Conservation (phyloP, 2,113 vertebrate genomes). For the Lophotis ruficrista region DNA sequence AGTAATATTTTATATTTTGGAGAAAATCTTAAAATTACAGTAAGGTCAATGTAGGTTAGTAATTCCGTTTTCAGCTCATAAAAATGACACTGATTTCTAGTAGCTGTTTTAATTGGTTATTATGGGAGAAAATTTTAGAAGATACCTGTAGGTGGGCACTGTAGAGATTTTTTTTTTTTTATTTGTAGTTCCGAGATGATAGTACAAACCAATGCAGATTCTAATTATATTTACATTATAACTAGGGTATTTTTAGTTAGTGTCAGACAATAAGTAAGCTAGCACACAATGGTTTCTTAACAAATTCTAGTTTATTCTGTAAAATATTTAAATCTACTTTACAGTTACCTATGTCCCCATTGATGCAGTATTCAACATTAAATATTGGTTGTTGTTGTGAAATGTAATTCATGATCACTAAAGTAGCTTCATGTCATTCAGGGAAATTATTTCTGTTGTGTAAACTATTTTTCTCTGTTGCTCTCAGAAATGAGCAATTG, state of each 20-base stretch:
- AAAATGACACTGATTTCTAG: neutral
- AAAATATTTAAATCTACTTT: neutral
- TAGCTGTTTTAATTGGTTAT: neutral
- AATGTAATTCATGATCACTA: neutral
- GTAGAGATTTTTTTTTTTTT: neutral
- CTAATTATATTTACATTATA: neutral
- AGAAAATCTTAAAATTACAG: neutral
- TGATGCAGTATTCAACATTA: neutral
- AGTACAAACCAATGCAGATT: neutral
- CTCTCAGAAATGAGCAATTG: neutral
- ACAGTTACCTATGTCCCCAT: neutral
- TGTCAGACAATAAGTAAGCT: neutral
- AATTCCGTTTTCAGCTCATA: neutral
- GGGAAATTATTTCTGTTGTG: neutral
- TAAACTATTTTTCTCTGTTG: neutral
- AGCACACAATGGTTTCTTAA: neutral
- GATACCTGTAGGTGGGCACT: accelerated
- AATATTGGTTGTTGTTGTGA: neutral
- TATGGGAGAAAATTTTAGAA: neutral
- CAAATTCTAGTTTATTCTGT: neutral
- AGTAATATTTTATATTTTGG: neutral
- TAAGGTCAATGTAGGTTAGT: neutral
- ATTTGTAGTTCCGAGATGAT: neutral
- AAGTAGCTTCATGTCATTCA: neutral
- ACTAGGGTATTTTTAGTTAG: neutral